Base-by-base conservation (phyloP, 2,113 vertebrate genomes). In the Leptodactylus fuscus region DNA sequence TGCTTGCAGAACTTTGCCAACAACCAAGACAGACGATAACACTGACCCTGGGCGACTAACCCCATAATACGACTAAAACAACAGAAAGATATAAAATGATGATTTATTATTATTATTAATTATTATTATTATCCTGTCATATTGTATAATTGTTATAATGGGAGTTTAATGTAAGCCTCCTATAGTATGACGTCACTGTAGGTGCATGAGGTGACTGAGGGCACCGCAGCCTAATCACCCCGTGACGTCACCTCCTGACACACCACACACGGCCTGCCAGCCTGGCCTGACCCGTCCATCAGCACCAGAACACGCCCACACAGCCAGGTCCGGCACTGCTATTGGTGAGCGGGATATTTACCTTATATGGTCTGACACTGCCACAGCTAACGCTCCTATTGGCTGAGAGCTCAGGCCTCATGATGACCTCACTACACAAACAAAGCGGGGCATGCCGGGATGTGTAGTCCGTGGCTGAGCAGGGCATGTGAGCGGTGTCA, bases 311-410 rank as follows among this genome's bases (percentile, higher is more conserved):
- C 73, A 62, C 73, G 34, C 81, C 7, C 38, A 1, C 60, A 32
- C 71, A 78, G 41, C 82, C 82, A 67, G 27, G 3, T 5, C 16
- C 1, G 32, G 55, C 15, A 8, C 62, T 36, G 34, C 15, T 0
- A 86, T 81, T 89, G 80, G 82, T 87, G 89, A 88, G 85, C 88
- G 91, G 88, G 92, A 95, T 96, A 94, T 96, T 97, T 95, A 95
- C 96, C 97, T 96, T 96, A 97, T 97, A 96, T 96, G 96, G 97
- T 93, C 92, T 95, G 92, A 92, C 92, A 92, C 94, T 91, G 92
- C 92, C 89, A 90, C 92, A 93, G 87, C 73, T 87, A 89, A 88
- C 79, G 36, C 60, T 81, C 79, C 89, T 90, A 96, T 95, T 96
- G 96, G 96, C 53, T 73, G 38, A 55, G 67, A 8, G 11, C 0